phyloP scores from a whole-genome alignment of 2,888 invertebrate genomes.

The Euspilapteryx auroguttella region DNA sequence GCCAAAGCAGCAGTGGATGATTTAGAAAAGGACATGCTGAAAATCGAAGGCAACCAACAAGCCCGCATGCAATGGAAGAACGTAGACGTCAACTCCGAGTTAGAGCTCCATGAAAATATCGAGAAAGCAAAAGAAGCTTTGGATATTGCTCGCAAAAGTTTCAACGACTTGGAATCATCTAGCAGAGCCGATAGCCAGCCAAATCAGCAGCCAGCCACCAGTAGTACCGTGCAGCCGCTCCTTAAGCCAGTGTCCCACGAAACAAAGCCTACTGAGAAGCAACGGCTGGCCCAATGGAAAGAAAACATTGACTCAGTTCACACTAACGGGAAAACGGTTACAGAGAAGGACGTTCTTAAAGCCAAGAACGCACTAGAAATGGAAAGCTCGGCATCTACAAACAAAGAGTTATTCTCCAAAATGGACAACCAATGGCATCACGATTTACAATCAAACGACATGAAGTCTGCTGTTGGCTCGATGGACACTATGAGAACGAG shows the following conservation, averaged over 20 bases:
- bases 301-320: constrained; percentile 27
- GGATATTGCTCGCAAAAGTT: constrained; percentile 10
- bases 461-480: no score
- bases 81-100: constrained; percentile 15
- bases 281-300: constrained; percentile 42
- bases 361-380: no score
- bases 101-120: constrained; percentile 28
- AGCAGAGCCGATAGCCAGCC: no score
- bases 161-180: not conserved
- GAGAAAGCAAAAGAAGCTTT: constrained; percentile 30
- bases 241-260: no score
- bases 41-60: constrained; percentile 18
- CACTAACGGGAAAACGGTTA: constrained; percentile 23
- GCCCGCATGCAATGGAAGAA: constrained; percentile 13
- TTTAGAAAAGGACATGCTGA: constrained; percentile 27
- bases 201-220: no score
- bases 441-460: no score
- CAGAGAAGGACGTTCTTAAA: no score
- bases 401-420: no score
- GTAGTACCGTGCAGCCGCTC: no score
- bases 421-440: no score
- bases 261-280: no score
- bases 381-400: constrained; percentile 6
- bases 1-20: constrained; percentile 43
- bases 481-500: no score